phyloP scores from a whole-genome alignment of 2,888 invertebrate genomes.

The Drosophila affinis region DNA sequence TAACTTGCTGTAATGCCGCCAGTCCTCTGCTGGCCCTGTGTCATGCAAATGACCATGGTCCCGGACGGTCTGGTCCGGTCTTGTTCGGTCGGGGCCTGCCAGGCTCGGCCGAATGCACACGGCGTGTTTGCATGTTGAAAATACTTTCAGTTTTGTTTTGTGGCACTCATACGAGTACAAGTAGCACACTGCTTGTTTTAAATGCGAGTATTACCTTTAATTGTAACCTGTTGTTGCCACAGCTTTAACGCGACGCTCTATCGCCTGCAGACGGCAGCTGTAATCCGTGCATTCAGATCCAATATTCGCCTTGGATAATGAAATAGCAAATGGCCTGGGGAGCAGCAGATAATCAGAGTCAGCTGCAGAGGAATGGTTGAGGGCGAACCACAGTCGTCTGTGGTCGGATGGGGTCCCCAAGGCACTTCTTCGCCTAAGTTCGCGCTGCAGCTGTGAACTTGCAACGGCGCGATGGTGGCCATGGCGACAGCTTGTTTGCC shows the following conservation, averaged over 20 bases:
- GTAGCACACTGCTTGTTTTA: constrained; percentile 18
- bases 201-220: constrained; percentile 57
- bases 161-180: constrained; percentile 44
- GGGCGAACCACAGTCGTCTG: constrained; percentile 26
- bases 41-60: constrained; percentile 54
- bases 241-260: constrained; percentile 15
- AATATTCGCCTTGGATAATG: constrained; percentile 41
- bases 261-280: background rate
- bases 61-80: constrained; percentile 32
- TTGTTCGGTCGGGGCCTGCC: constrained; percentile 1
- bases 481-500: constrained; percentile 17
- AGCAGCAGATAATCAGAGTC: background rate
- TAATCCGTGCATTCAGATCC: constrained; percentile 41
- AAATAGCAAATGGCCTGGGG: constrained; percentile 3
- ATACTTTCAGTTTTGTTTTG: constrained; percentile 74
- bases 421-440: constrained; percentile 1
- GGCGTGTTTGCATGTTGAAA: constrained; percentile 74
- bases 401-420: constrained; percentile 5
- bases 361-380: background rate
- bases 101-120: constrained; percentile 38
- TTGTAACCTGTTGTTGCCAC: background rate
- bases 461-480: constrained; percentile 25
- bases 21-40: constrained; percentile 29
- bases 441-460: constrained; percentile 42
- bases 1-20: constrained; percentile 55